Evolutionary conservation across 2,888 invertebrate species (phyloP).

Genomic region (Heliconius ethilla): DNA sequence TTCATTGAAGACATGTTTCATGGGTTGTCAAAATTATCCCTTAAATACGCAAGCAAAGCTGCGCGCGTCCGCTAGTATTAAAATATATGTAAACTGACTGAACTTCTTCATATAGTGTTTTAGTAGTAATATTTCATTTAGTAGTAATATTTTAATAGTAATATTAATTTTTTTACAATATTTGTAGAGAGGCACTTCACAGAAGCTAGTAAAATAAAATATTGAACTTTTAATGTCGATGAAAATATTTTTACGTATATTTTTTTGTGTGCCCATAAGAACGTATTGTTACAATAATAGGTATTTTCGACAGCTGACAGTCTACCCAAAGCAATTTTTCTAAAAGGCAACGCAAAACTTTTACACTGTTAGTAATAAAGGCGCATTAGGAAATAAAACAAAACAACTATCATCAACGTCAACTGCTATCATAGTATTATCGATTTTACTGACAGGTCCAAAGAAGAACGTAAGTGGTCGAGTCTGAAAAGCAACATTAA

Average conservation of each 20-base stretch:
- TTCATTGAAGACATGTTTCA: no score
- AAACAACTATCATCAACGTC: slow-evolving; percentile 77
- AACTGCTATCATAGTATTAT: slow-evolving; percentile 58
- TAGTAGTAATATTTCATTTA: not conserved
- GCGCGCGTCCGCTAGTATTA: no score
- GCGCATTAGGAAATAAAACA: slow-evolving; percentile 72
- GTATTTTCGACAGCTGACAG: slow-evolving; percentile 64
- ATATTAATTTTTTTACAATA: not conserved
- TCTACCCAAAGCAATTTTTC: slow-evolving; percentile 72
- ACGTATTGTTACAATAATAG: slow-evolving; percentile 29
- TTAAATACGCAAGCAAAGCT: no score
- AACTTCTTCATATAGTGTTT: not conserved
- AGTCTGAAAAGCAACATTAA: slow-evolving; percentile 8
- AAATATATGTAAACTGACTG: not conserved
- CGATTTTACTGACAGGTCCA: slow-evolving; percentile 47
- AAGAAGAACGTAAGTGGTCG: not conserved
- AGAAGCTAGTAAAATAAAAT: not conserved
- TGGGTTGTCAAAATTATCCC: no score
- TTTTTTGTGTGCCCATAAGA: not conserved
- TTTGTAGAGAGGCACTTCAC: not conserved
- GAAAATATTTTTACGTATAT: no score
- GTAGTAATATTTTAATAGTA: not conserved
- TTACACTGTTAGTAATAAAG: slow-evolving; percentile 62
- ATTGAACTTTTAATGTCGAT: not conserved
- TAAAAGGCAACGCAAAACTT: slow-evolving; percentile 68